phyloP scores from a whole-genome alignment of 2,113 vertebrate genomes.

The Chinchilla lanigera region DNA sequence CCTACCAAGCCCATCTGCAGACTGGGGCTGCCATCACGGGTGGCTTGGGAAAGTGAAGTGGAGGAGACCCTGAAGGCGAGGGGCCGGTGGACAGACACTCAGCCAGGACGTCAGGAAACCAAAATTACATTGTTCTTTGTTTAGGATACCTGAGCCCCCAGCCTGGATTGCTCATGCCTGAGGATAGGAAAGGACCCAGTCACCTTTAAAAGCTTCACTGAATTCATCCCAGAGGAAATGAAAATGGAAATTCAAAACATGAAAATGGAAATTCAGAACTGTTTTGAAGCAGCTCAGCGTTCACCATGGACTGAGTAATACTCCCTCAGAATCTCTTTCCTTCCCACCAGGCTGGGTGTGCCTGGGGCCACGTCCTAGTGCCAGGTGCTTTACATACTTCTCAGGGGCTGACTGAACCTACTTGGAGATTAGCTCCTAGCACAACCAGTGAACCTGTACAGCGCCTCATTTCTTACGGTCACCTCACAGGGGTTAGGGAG shows the following conservation, averaged over 20 bases:
- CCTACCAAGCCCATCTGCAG: neutral
- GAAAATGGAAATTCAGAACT: neutral
- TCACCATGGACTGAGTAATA: neutral
- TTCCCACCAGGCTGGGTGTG: neutral
- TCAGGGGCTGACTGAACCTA: neutral
- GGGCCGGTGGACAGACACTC: too few relatives aligned
- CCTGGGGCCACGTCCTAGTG: too few relatives aligned
- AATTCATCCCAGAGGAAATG: conserved; percentile 55
- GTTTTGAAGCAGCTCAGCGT: neutral
- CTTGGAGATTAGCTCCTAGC: neutral
- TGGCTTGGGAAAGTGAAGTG: neutral
- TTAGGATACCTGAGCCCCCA: neutral
- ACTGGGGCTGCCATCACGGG: neutral
- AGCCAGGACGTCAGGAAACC: neutral
- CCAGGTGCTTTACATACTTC: rapidly evolving
- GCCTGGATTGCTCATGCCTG: neutral
- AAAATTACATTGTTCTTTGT: neutral
- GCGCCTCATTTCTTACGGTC: neutral
- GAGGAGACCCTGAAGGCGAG: neutral
- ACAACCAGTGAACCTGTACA: neutral
- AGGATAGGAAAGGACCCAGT: neutral
- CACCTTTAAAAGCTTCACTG: neutral
- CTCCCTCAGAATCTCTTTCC: neutral
- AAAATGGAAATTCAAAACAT: neutral
- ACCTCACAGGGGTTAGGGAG: neutral